Evolutionary conservation across 2,888 invertebrate genomes (phyloP).

Genomic region (Galerucella calmariensis): DNA sequence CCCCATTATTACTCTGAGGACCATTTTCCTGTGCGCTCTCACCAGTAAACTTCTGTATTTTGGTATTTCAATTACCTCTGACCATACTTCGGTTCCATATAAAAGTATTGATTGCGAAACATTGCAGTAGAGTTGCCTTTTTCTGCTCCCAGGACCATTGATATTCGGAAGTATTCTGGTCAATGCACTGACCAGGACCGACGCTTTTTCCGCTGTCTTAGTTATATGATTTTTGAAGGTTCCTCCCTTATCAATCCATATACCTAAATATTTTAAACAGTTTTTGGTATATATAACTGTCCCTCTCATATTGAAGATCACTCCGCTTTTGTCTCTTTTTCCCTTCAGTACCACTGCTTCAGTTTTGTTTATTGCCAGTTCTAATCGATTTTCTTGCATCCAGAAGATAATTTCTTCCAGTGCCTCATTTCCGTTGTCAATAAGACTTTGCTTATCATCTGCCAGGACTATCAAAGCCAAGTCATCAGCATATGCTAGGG

Average conservation of each 20-base stretch:
- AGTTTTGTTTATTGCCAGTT: background rate
- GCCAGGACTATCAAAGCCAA: slow-evolving; percentile 4
- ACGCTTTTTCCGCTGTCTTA: background rate
- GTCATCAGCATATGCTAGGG: slow-evolving; percentile 6
- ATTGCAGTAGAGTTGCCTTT: background rate
- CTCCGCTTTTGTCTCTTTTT: too few species aligned
- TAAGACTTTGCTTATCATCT: slow-evolving; percentile 1
- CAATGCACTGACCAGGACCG: slow-evolving; percentile 1
- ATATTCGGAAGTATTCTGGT: slow-evolving; percentile 8
- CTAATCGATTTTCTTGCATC: background rate
- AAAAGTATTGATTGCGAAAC: slow-evolving; percentile 1
- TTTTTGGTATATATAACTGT: too few species aligned
- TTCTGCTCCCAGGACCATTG: background rate
- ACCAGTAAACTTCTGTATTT: background rate
- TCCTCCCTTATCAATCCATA: slow-evolving; percentile 7
- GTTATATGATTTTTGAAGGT: slow-evolving; percentile 4
- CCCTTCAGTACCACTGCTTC: too few species aligned
- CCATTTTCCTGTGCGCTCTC: background rate
- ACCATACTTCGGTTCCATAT: background rate
- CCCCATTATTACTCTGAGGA: slow-evolving; percentile 1
- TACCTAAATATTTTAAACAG: slow-evolving; percentile 3
- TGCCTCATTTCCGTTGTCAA: slow-evolving; percentile 8
- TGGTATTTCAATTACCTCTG: background rate
- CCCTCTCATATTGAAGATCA: too few species aligned
- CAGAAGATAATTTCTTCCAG: slow-evolving; percentile 1